Evolutionary conservation across 1,140 invertebrate species (phyloP).

Genomic region (Papilio aristodemus): DNA sequence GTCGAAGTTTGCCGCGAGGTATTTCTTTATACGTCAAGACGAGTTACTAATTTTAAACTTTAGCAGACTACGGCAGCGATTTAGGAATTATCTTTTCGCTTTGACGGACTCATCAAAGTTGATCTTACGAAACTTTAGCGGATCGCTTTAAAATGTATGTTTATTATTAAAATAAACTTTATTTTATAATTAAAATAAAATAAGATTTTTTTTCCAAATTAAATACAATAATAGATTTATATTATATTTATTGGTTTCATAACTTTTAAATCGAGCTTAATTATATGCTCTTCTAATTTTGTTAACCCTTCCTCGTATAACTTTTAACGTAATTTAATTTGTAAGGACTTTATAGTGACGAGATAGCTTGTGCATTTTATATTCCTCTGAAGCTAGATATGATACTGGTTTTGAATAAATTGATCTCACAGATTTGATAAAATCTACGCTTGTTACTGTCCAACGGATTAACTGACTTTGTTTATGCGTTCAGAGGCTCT

Average conservation of each 20-base stretch:
- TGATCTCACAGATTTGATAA: too few species aligned
- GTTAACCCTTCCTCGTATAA: too few species aligned
- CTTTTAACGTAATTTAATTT: too few species aligned
- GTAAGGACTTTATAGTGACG: too few species aligned
- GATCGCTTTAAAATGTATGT: slow-evolving; percentile 12
- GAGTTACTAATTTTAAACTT: slow-evolving; percentile 75
- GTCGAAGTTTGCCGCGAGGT: slow-evolving; percentile 63
- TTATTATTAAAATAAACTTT: not conserved
- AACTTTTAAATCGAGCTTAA: too few species aligned
- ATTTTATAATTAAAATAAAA: not conserved
- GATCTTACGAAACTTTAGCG: slow-evolving; percentile 52
- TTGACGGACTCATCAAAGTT: slow-evolving; percentile 65
- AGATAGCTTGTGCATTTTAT: too few species aligned
- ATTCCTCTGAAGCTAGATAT: too few species aligned
- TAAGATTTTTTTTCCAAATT: too few species aligned
- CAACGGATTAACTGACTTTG: not conserved
- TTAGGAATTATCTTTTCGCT: slow-evolving; percentile 63
- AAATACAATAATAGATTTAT: too few species aligned
- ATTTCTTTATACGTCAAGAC: slow-evolving; percentile 68
- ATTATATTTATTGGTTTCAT: too few species aligned
- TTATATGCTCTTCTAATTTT: too few species aligned
- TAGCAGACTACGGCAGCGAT: slow-evolving; percentile 58
- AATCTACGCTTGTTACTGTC: not conserved
- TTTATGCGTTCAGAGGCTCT: slow-evolving; percentile 4
- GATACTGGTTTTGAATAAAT: too few species aligned